These are phyloP conservation scores for Zaprionus obscuricornis DNA, from an alignment of 2,888 invertebrate genomes.

Conservation along the genomic window DNA sequence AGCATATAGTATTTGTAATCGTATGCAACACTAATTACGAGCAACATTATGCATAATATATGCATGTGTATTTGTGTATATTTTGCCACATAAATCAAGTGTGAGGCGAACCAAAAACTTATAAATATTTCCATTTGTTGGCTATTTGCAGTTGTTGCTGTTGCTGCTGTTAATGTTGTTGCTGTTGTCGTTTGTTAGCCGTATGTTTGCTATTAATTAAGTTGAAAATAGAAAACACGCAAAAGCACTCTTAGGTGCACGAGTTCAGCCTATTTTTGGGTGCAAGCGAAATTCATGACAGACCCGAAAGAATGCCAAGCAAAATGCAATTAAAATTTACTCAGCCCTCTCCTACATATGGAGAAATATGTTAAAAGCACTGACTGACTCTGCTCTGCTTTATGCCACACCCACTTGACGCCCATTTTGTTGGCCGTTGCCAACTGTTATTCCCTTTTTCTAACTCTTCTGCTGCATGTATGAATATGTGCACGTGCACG, in stretches of 20 bases:
- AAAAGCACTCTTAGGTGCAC: constrained; percentile 66
- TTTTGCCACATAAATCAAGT: constrained; percentile 68
- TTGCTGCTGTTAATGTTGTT: constrained; percentile 17
- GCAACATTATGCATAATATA: constrained; percentile 75
- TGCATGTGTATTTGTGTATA: too few relatives aligned
- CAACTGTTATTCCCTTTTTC: too few relatives aligned
- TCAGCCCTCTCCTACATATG: constrained; percentile 40
- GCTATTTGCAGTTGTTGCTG: constrained; percentile 2
- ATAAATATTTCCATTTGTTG: constrained; percentile 50
- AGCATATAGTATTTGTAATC: too few relatives aligned
- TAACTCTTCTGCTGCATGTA: too few relatives aligned
- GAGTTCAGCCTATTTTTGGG: constrained; percentile 68
- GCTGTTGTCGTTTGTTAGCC: constrained; percentile 27
- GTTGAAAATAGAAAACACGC: constrained; percentile 77
- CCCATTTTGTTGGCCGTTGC: too few relatives aligned
- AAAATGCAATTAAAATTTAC: constrained; percentile 75
- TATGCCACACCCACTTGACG: too few relatives aligned
- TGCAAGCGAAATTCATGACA: constrained; percentile 61
- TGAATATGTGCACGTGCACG: constrained; percentile 12
- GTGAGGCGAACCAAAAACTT: constrained; percentile 51
- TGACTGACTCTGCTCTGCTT: neutral
- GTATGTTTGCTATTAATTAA: constrained; percentile 75
- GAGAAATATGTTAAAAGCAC: constrained; percentile 49
- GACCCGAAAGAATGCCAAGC: constrained; percentile 45
- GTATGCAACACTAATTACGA: constrained; percentile 66